Base-by-base conservation (phyloP, 2,888 invertebrate genomes). In the Heteropelma amictum region DNA sequence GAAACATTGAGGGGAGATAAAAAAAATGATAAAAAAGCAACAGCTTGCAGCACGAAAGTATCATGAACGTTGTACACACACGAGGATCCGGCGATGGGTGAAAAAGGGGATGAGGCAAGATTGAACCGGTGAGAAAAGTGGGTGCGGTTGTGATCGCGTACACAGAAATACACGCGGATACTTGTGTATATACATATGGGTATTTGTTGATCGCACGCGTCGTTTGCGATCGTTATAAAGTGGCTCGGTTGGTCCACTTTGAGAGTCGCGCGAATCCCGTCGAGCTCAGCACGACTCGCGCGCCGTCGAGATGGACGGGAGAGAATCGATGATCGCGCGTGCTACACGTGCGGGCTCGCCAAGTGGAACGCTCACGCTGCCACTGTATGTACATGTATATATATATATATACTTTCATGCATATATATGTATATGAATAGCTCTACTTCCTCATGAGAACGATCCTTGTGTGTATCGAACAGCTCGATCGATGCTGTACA, bases 311-410 rank as follows among this genome's bases (percentile, higher is more conserved):
- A 14, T 38, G 47, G 21, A 26, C 47, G 30, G 54, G 74, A 70
- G 69, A 74, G 70, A 74, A 74, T 74, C 74, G 74, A 70, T 74
- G 74, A 74, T 74, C 70, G 70, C 74, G 65, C 74, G 74, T 70
- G 74, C 70, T 74, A 65, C 60, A 60, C 70, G 74, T 65, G 74
- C 74, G 60, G 60, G 74, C 74, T 42, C 49, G 30, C 42, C 65
- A 70, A 70, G 70, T 70, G 60, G 70, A 70, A 70, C 70, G 40
- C 64, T 47, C 58, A 42, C 70, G 30, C 65, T 23, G 65, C 51
- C 35, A 53, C 51, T 26, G 58, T 51, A 28, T 40, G 21, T 40
- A n/a, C n/a, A n/a, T 49, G 7, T 51, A 21, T 26, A 33, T 30
- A 33, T 45, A 14, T n/a, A n/a, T n/a, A n/a, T n/a, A n/a, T n/a